Evolutionary conservation across 2,797 vertebrate genomes (phyloP), one percentile per base, ranked within the genome.

Genomic region (Pitangus sulphuratus): DNA sequence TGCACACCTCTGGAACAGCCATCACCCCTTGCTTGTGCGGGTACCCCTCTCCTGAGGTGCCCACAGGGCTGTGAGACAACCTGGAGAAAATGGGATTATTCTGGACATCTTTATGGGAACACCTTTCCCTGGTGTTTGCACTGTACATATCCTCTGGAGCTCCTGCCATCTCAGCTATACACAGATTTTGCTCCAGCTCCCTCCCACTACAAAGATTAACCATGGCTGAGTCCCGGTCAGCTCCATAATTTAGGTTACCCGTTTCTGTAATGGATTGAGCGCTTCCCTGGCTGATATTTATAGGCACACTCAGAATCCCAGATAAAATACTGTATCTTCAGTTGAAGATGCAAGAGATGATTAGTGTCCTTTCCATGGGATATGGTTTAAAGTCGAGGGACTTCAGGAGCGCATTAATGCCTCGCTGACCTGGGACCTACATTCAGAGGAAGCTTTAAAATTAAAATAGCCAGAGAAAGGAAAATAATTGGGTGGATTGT

Each of bases 231-330:
- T 14, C 80, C 69, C 2, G 8, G 70, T 58, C 88, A 89, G 58
- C 62, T 86, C 85, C 1, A 4, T 84, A 92, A 94, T 94, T 93
- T 84, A 94, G 62, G 61, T 79, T 79, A 14, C 47, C 64, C 45
- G 7, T 92, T 82, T 18, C 90, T 85, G 37, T n/a, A 75, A 83
- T n/a, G 79, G 91, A 76, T 60, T 0, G 1, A 84, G 84, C 71
- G 20, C 77, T 85, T 48, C 51, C 72, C 80, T 79, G 88, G 58
- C 86, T 92, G 93, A 30, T 96, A 94, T 96, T 95, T 96, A 95
- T 95, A 94, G 88, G 37, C n/a, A 21, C 56, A 7, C 80, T 93
- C 88, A 74, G 90, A 58, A 70, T 93, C 80, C 33, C 56, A 77
- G 88, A 84, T 92, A 94, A 92, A 95, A 83, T 28, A 64, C 88